Base-by-base conservation (phyloP, 2,797 vertebrate species). In the Cyclopterus lumpus region DNA sequence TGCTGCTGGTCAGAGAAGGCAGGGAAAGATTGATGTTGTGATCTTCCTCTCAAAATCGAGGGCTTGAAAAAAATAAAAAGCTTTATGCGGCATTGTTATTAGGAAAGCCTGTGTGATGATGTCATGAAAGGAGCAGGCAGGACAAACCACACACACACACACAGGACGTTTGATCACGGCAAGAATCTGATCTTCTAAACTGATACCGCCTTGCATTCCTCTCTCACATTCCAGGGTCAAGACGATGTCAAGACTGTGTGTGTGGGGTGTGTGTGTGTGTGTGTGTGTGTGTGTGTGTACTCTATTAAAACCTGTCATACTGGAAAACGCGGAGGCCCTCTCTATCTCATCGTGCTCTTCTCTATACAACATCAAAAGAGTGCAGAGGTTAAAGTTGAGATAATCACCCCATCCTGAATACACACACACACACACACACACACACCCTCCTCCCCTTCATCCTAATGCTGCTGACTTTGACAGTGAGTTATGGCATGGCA, bases 291-390 rank as follows among this genome's bases (percentile, higher is more conserved):
- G 16, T 30, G 26, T 36, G 42, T 68, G 76, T 77, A 36, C 83
- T 90, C 86, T 79, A 88, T 90, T 89, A 89, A 77, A 86, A 84
- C 74, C 84, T 89, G 90, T 90, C 90, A 89, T 60, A 81, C 79
- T 40, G 53, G 80, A 80, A 84, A 88, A 89, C 79, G 79, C 6
- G 69, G 86, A 91, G 89, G 85, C 79, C 88, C 89, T 75, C 70
- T 80, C 71, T 73, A 82, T 90, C 84, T 89, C 92, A 88, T 83
- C 74, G 20, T 22, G 44, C 73, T 86, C 61, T 68, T 89, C 88
- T 91, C 86, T 88, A 91, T 90, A 90, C 89, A 92, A 92, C 90
- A 92, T 93, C 93, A 92, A 93, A 93, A 88, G 90, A 89, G 82
- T n/a, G 62, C 7, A 8, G 85, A 88, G 93, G 90, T 92, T 88